phyloP scores from a whole-genome alignment of 2,888 invertebrate species.

The Lasioglossum lativentre region DNA sequence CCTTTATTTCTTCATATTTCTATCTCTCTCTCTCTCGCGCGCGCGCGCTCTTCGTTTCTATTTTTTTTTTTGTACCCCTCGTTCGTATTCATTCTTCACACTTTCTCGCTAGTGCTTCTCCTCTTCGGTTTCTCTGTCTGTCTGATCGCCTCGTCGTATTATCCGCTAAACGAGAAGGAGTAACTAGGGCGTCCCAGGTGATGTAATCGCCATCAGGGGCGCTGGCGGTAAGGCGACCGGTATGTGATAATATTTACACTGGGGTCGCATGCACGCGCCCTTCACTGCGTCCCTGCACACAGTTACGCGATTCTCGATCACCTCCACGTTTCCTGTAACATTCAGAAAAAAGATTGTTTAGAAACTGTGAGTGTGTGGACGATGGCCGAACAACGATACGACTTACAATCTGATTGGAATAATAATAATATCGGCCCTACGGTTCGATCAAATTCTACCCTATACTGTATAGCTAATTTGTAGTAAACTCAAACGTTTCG shows the following conservation, averaged over 20 bases:
- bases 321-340: slow-evolving; percentile 95
- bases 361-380: neutral
- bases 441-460: too few species aligned
- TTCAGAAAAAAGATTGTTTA: slow-evolving; percentile 28
- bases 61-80: neutral
- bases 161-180: slow-evolving; percentile 66
- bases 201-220: slow-evolving; percentile 89
- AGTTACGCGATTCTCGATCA: slow-evolving; percentile 97
- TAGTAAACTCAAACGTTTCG: too few species aligned
- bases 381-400: neutral
- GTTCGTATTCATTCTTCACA: slow-evolving; percentile 16
- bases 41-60: neutral
- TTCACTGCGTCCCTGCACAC: slow-evolving; percentile 98
- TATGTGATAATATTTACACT: slow-evolving; percentile 99
- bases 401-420: too few species aligned
- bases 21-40: neutral
- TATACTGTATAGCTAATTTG: too few species aligned
- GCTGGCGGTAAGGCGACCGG: slow-evolving; percentile 95
- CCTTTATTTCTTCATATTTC: slow-evolving; percentile 1
- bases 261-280: slow-evolving; percentile 96
- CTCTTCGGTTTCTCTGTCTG: slow-evolving; percentile 23
- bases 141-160: slow-evolving; percentile 50
- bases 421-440: too few species aligned
- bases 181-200: slow-evolving; percentile 79
- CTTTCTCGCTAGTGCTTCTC: slow-evolving; percentile 23